Evolutionary conservation across 2,797 vertebrate genomes (phyloP), one percentile per base, ranked within the genome.

Genomic region (Syndactyla subalaris): DNA sequence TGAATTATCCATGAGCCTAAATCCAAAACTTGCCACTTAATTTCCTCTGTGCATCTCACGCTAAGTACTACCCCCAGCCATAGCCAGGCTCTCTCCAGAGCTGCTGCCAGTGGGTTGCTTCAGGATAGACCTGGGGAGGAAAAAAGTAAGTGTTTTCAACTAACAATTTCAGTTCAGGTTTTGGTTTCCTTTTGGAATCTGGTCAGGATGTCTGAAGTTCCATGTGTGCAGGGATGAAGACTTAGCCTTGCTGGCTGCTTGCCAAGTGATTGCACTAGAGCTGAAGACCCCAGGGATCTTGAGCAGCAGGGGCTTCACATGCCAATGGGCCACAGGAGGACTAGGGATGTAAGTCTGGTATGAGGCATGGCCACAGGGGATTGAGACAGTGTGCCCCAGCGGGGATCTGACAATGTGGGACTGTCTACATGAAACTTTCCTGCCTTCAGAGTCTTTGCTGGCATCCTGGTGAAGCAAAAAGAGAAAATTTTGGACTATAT

Each of bases 281-380:
- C 8, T 54, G 19, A 15, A 51, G 66, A 63, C 6, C 27, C 16
- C 1, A 1, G 43, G 18, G 30, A 73, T 12, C 10, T 26, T 0
- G 0, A 20, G 12, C 19, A 34, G 2, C 1, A 1, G 39, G 11
- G 29, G 15, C 26, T 26, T 2, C 0, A 2, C 27, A 24, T 0
- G 2, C 26, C n/a, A 30, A 2, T 0, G 1, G 17, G 30, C 17
- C 18, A 22, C 0, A 1, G 10, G 0, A 7, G 22, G 3, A 66
- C 22, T 3, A 10, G 18, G 8, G 15, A 43, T 67, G 36, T 17
- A 20, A 79, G 29, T 18, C 19, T 11, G 1, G 22, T 10, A 5
- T 0, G 2, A 34, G 26, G 26, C 38, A 68, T 21, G 15, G 30
- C 38, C 3, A 3, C 27, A 27, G 16, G 12, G 6, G 16, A 5